phyloP scores from a whole-genome alignment of 1,140 invertebrate genomes.

The Kradibia gibbosae region DNA sequence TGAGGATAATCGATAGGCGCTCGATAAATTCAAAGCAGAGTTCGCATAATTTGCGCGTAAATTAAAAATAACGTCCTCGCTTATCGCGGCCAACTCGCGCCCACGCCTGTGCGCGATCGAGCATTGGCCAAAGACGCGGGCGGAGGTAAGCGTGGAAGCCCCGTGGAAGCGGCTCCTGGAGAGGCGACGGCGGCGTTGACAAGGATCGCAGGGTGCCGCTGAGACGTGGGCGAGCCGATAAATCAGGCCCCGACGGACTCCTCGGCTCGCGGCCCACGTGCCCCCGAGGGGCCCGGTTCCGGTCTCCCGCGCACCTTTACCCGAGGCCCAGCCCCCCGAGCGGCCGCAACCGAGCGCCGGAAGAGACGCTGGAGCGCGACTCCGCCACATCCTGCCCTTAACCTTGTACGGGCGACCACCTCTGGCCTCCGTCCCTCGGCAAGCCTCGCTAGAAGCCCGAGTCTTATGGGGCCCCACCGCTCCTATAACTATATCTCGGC shows the following conservation, averaged over 20 bases:
- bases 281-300: no score
- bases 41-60: neutral
- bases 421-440: constrained; percentile 17
- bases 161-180: neutral
- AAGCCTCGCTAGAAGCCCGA: neutral
- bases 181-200: no score
- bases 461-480: no score
- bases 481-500: no score
- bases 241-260: neutral
- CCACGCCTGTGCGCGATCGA: no score
- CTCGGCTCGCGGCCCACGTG: neutral
- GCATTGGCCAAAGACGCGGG: no score
- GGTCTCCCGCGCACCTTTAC: neutral
- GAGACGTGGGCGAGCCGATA: neutral
- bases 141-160: neutral
- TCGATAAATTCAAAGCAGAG: neutral
- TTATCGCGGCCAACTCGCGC: neutral
- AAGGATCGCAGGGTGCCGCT: neutral
- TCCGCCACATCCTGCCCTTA: constrained; percentile 45
- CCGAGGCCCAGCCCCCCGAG: no score
- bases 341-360: neutral
- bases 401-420: constrained; percentile 4
- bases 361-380: constrained; percentile 46
- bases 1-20: no score
- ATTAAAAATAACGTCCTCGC: neutral